Evolutionary conservation across 2,113 vertebrate genomes (phyloP).

Genomic region (Hepsetus odoe): DNA sequence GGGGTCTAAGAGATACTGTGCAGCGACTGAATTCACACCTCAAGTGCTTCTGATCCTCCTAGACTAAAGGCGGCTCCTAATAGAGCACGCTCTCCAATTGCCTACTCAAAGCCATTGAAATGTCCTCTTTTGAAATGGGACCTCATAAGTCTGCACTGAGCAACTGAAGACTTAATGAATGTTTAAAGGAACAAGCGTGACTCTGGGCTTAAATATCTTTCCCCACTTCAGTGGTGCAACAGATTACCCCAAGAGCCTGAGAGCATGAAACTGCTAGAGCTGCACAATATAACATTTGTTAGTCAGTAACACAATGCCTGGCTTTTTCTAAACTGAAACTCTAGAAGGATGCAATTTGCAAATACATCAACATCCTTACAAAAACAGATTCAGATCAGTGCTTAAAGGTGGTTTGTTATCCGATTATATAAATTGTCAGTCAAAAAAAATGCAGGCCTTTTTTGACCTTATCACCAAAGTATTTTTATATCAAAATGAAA

Average conservation of each 20-base stretch:
- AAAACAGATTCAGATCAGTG: no score
- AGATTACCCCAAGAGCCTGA: background rate
- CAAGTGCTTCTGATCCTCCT: slow-evolving; percentile 53
- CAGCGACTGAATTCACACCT: slow-evolving; percentile 55
- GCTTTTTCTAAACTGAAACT: no score
- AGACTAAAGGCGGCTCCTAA: slow-evolving; percentile 50
- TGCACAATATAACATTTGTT: no score
- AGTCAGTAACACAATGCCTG: no score
- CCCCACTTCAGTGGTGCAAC: background rate
- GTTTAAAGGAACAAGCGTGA: background rate
- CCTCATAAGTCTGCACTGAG: slow-evolving; percentile 14
- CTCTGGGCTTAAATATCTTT: background rate
- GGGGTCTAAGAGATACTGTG: slow-evolving; percentile 53
- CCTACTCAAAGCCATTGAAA: slow-evolving; percentile 45
- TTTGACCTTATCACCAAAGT: background rate
- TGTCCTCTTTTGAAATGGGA: slow-evolving; percentile 19
- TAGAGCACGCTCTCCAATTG: slow-evolving; percentile 48
- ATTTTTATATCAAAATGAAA: background rate
- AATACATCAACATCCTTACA: no score
- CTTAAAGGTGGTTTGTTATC: no score
- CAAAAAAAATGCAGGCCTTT: background rate
- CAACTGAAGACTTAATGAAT: slow-evolving; percentile 4
- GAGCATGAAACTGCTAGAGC: background rate
- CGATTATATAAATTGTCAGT: no score
- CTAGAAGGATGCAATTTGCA: no score